phyloP scores from a whole-genome alignment of 2,797 vertebrate genomes.

The Fringilla coelebs region DNA sequence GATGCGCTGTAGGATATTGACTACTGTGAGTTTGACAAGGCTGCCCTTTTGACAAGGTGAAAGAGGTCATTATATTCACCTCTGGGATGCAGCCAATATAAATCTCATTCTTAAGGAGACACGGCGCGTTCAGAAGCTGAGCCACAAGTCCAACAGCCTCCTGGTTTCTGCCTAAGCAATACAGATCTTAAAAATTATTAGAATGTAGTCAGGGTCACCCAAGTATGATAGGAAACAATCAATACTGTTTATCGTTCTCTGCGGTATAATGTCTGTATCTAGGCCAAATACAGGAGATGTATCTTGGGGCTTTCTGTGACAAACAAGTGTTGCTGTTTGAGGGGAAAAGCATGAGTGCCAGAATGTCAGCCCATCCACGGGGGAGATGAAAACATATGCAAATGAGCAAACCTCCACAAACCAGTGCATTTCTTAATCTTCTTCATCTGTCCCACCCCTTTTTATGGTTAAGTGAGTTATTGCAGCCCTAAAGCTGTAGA shows the following conservation, averaged over 20 bases:
- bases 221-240: constrained; percentile 25
- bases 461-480: constrained; percentile 43
- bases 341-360: constrained; percentile 11
- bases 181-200: not conserved
- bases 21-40: constrained; percentile 75
- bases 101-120: constrained; percentile 58
- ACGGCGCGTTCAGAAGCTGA: constrained; percentile 25
- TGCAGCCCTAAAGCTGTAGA: constrained; percentile 43
- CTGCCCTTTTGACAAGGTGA: constrained; percentile 76
- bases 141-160: not conserved
- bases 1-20: constrained; percentile 83
- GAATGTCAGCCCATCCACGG: not conserved
- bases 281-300: not conserved
- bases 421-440: constrained; percentile 47
- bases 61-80: constrained; percentile 71
- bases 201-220: constrained; percentile 24
- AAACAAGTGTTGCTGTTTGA: not conserved
- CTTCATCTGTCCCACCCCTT: constrained; percentile 49
- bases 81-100: constrained; percentile 37
- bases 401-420: constrained; percentile 43
- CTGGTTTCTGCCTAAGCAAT: not conserved
- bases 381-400: constrained; percentile 44
- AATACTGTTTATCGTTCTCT: not conserved
- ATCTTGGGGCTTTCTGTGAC: not conserved
- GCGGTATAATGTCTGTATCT: not conserved